Base-by-base conservation (phyloP, 2,888 invertebrate genomes). In the Lepidochrysops patricia region DNA sequence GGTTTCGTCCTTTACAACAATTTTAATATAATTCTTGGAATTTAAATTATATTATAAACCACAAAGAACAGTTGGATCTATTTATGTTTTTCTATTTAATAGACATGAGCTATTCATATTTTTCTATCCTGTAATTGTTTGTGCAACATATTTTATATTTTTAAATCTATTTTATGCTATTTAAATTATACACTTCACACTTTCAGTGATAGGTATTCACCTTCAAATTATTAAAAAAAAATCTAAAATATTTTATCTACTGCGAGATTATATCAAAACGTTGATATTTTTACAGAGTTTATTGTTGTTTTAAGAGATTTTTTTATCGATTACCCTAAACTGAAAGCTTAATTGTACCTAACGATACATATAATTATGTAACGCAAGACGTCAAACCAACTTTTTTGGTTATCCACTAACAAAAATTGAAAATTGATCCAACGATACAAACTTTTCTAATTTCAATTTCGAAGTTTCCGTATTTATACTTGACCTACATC, bases 261-360 rank as follows among this genome's bases (percentile, higher is more conserved):
- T 43, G 6, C 3, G 7, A 43, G 13, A 35, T 35, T 43, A 43
- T 43, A 43, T 43, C 9, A 1, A 43, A 27, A 56, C 19, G 56
- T 34, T 57, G 25, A 52, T 19, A 37, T 19, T 27, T 19, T 25
- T 23, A 34, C n/a, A 34, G 15, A 54, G 50, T 58, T 54, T 43
- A 63, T 9, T 29, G 27, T 56, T 61, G 34, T 62, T 62, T 43
- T 23, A 58, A 62, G 49, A 37, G 23, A 48, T 32, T 58, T 43
- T n/a, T n/a, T n/a, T n/a, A n/a, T n/a, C n/a, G n/a, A 43, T 23
- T 43, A 43, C 19, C 43, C 9, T 43, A 43, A 15, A 43, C 43
- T 43, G 43, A 43, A n/a, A n/a, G 43, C 43, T 43, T 43, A 52
- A 26, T 27, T 52, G 49, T 19, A 49, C 49, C 15, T 37, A 19